Evolutionary conservation across 2,888 invertebrate species (phyloP), one percentile per base, ranked within the genome.

Genomic region (Rhamnusium bicolor): DNA sequence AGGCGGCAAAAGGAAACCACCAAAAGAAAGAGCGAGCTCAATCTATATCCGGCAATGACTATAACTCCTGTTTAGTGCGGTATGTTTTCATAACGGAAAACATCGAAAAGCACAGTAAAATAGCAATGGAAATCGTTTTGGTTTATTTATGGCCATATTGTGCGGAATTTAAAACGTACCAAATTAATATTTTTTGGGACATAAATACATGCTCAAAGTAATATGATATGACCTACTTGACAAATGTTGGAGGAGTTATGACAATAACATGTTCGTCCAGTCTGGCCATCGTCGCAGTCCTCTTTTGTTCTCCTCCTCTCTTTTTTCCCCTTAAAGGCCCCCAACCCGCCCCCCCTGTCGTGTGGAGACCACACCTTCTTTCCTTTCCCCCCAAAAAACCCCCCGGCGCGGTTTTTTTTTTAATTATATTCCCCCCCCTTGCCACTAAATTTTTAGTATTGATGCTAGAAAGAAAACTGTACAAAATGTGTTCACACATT

Each of bases 21-120:
- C 51, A 71, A 79, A 60, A 83, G 81, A 82, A 80, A 71, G 70
- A 71, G 72, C 75, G 77, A 80, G 79, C 80, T 80, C 81, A 79
- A 84, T 83, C 83, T 81, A 84, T 84, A 83, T 81, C 83, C 84
- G 82, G 81, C 83, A 80, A 81, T 81, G 78, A 81, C 83, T 80
- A 83, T 85, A 85, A 84, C 81, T 85, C 78, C 76, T 80, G 62
- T 73, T 68, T 73, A 73, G 73, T 53, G 46, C 65, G 54, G 40
- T 29, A 51, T 58, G 62, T 49, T 63, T 60, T 49, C 58, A 67
- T 56, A 67, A 51, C 56, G 67, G 56, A 24, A 67, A 40, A 56
- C 67, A 56, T 67, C 56, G 56, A 21, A 63, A 32, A 53, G 53
- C 65, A 18, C 19, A 19, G 40, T 14, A 51, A 27, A 54, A 54